phyloP scores from a whole-genome alignment of 2,888 invertebrate genomes.

The Cryptus viduatorius region DNA sequence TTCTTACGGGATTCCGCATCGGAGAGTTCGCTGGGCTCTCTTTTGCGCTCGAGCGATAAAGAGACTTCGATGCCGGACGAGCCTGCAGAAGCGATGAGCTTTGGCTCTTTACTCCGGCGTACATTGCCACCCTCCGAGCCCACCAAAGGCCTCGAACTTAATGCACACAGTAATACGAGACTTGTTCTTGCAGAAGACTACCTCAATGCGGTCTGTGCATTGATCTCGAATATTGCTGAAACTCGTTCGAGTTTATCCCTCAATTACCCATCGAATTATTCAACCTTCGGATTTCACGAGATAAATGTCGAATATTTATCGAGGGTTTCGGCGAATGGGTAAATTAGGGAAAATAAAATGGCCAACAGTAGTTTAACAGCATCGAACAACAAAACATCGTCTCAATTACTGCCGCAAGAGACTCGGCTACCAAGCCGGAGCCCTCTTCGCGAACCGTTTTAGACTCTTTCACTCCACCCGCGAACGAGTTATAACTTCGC shows the following conservation, averaged over 20 bases:
- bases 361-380: neutral
- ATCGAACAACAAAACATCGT: neutral
- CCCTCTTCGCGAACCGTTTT: slow-evolving; percentile 29
- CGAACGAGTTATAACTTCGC: slow-evolving; percentile 64
- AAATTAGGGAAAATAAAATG: neutral
- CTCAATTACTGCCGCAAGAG: neutral
- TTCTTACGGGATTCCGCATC: slow-evolving; percentile 16
- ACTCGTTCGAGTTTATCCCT: no score
- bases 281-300: no score
- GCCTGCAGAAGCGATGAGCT: slow-evolving; percentile 55
- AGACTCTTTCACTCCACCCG: slow-evolving; percentile 37
- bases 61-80: slow-evolving; percentile 69
- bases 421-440: neutral
- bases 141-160: slow-evolving; percentile 3
- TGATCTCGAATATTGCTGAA: no score
- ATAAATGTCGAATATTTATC: no score
- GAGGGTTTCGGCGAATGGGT: no score
- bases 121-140: neutral
- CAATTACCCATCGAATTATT: no score
- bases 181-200: neutral
- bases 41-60: slow-evolving; percentile 33
- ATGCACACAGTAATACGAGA: neutral
- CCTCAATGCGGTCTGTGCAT: no score
- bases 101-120: neutral
- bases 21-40: slow-evolving; percentile 20